These are phyloP conservation scores for Papilio machaon DNA, from an alignment of 1,140 invertebrate species.

Conservation along the genomic window DNA sequence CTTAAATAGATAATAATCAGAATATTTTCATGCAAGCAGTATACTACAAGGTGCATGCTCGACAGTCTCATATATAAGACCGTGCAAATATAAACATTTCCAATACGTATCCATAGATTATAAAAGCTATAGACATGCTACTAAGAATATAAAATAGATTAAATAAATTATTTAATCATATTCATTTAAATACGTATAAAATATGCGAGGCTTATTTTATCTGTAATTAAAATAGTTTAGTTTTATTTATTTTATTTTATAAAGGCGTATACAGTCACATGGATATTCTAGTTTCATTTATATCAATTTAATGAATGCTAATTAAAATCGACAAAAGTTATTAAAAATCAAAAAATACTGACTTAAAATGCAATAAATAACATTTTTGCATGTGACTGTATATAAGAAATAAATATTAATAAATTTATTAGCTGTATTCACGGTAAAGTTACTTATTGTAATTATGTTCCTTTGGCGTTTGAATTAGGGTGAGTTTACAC, in stretches of 20 bases:
- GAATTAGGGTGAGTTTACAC: no score
- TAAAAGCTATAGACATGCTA: conserved; percentile 42
- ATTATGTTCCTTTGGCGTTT: neutral
- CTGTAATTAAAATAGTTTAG: neutral
- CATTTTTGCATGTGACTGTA: conserved; percentile 3
- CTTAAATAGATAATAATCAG: conserved; percentile 58
- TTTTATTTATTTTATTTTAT: conserved; percentile 1
- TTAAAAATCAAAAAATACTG: neutral
- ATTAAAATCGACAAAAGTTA: neutral
- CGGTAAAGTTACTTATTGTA: neutral
- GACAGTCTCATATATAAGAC: conserved; percentile 44
- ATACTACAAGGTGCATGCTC: conserved; percentile 77
- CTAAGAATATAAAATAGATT: neutral
- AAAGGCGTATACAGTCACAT: neutral
- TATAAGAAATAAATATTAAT: neutral
- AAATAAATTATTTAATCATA: neutral
- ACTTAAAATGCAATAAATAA: neutral
- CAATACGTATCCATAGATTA: conserved; percentile 26
- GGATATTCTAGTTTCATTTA: neutral
- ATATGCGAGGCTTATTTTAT: neutral
- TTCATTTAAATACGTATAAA: neutral
- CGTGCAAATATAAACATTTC: conserved; percentile 50
- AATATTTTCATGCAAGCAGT: conserved; percentile 79
- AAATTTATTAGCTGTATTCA: neutral
- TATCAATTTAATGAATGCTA: no score